Conservation (phyloP, 1,140 invertebrate species). For the Tetramorium parvispinum region DNA sequence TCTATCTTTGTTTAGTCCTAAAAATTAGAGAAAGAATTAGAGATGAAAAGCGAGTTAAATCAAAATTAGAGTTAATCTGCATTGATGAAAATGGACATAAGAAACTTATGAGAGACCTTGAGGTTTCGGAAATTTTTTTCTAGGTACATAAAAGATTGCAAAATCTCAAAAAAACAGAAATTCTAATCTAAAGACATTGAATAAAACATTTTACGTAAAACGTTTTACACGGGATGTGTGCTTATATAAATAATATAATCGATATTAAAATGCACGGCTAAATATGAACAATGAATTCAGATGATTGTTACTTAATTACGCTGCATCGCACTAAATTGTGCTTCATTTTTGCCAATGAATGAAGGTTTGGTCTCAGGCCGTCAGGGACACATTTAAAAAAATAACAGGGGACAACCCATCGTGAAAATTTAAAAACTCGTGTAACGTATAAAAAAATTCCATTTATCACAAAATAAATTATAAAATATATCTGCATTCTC, state of each 20-base stretch:
- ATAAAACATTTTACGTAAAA: neutral
- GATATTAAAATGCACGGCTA: neutral
- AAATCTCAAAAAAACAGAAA: neutral
- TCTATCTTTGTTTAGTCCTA: no score
- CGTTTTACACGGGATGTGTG: slow-evolving; percentile 7
- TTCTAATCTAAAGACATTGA: neutral
- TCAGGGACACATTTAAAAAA: slow-evolving; percentile 35
- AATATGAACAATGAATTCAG: neutral
- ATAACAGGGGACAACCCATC: slow-evolving; percentile 21
- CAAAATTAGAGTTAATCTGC: no score
- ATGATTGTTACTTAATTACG: slow-evolving; percentile 5
- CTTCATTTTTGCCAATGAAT: slow-evolving; percentile 9
- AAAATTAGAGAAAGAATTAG: no score
- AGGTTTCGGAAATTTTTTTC: neutral
- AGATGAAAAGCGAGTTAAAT: no score
- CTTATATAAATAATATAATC: slow-evolving; percentile 17
- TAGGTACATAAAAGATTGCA: neutral
- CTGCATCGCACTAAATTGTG: slow-evolving; percentile 7
- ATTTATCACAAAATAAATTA: neutral
- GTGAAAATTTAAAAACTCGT: neutral
- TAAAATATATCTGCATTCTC: neutral
- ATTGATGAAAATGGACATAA: neutral
- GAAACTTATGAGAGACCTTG: neutral
- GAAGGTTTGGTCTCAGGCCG: slow-evolving; percentile 50
- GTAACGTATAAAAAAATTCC: neutral